Evolutionary conservation across 2,888 invertebrate species (phyloP).

Genomic region (Aplocera efformata): DNA sequence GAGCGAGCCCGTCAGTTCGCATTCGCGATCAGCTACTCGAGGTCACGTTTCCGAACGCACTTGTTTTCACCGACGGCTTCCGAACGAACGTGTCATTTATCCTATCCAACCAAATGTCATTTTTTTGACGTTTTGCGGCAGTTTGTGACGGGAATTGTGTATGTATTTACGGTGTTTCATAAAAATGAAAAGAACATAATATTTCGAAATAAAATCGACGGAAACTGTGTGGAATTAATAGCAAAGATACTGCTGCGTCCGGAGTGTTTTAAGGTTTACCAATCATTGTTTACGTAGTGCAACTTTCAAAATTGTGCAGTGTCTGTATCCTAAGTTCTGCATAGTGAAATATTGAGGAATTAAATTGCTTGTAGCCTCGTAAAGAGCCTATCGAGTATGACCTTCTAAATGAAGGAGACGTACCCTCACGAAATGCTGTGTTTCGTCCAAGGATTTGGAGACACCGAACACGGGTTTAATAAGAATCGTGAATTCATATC

Average conservation of each 20-base stretch:
- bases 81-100: neutral
- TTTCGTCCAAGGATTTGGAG: slow-evolving; percentile 84
- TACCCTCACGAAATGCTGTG: slow-evolving; percentile 82
- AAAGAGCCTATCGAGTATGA: slow-evolving; percentile 42
- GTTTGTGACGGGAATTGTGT: slow-evolving; percentile 11
- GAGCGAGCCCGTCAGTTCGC: slow-evolving; percentile 50
- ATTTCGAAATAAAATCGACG: slow-evolving; percentile 15
- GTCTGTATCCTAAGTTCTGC: slow-evolving; percentile 1
- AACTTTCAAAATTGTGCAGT: slow-evolving; percentile 6
- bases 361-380: slow-evolving; percentile 24
- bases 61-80: neutral
- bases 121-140: slow-evolving; percentile 37
- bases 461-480: slow-evolving; percentile 54
- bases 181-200: slow-evolving; percentile 1
- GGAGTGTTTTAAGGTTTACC: slow-evolving; percentile 23
- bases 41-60: slow-evolving; percentile 50
- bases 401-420: slow-evolving; percentile 75
- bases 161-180: no score
- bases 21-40: slow-evolving; percentile 54
- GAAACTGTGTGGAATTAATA: slow-evolving; percentile 2
- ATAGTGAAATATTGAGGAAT: slow-evolving; percentile 17
- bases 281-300: slow-evolving; percentile 24
- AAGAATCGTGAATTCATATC: slow-evolving; percentile 53
- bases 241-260: slow-evolving; percentile 1
- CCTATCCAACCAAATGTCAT: slow-evolving; percentile 57